A percentile compares a stretch with the other conserved stretches of the same genome.
Conservation (phyloP, 1,140 invertebrate species). For the Ceratosolen fusciceps region DNA sequence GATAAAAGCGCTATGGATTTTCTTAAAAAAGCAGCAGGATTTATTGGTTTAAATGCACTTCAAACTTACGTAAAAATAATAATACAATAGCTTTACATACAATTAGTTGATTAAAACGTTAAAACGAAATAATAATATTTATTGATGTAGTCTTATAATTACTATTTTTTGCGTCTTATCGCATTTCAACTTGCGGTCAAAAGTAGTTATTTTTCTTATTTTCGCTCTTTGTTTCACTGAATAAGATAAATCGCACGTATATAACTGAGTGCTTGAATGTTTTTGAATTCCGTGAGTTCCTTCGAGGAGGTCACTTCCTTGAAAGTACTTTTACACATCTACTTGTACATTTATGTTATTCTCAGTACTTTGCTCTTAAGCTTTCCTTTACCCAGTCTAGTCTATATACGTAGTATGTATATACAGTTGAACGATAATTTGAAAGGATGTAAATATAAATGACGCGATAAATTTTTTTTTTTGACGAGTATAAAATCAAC, state of each 20-base stretch:
- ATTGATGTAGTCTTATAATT: too few species aligned
- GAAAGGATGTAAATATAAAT: too few species aligned
- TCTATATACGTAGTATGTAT: background rate
- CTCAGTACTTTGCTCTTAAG: background rate
- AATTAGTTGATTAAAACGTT: too few species aligned
- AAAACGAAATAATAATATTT: too few species aligned
- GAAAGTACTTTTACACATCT: slow-evolving; percentile 12
- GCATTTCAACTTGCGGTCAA: background rate
- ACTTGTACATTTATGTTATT: background rate
- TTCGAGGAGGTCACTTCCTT: background rate
- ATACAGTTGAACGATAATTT: too few species aligned
- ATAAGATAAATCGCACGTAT: background rate
- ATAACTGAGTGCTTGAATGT: background rate
- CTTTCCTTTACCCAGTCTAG: background rate
- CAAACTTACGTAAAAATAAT: too few species aligned
- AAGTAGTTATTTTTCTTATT: slow-evolving; percentile 1
- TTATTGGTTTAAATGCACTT: background rate
- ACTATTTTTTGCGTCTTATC: background rate
- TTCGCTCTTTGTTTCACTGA: background rate
- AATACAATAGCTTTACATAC: too few species aligned
- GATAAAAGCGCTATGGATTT: background rate
- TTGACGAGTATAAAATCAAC: too few species aligned
- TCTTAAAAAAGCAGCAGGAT: background rate
- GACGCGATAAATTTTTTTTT: too few species aligned
- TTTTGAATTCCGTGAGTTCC: background rate